Conservation (phyloP, 2,797 vertebrate genomes). For the Thripadectes ignobilis region DNA sequence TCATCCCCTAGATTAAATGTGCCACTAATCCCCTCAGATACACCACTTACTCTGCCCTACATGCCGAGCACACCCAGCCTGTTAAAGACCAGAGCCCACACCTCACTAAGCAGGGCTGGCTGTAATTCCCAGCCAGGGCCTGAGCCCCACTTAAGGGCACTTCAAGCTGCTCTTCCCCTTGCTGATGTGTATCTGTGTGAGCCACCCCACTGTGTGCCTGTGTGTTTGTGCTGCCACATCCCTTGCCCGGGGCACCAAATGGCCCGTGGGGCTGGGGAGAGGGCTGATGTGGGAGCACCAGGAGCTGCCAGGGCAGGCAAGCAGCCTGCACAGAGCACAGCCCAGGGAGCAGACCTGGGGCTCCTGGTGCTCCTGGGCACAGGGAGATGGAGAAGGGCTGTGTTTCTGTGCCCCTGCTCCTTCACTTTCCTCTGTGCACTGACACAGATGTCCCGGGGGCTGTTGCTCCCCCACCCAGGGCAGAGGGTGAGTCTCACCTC, state of each 20-base stretch:
- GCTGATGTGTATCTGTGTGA: too few relatives aligned
- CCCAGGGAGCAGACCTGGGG: too few relatives aligned
- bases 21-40: conserved; percentile 52
- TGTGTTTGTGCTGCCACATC: too few relatives aligned
- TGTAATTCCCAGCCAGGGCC: conserved; percentile 16
- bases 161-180: too few relatives aligned
- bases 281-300: too few relatives aligned
- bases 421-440: too few relatives aligned
- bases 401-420: accelerated
- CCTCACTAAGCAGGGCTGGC: conserved; percentile 32
- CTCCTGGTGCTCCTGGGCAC: background rate
- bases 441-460: accelerated
- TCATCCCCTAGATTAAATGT: conserved; percentile 45
- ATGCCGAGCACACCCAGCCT: conserved; percentile 7
- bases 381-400: background rate
- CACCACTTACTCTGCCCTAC: conserved; percentile 20
- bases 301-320: too few relatives aligned
- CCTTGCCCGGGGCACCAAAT: too few relatives aligned
- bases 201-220: too few relatives aligned
- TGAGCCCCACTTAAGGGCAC: background rate
- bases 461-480: background rate
- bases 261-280: too few relatives aligned
- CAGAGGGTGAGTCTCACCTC: background rate
- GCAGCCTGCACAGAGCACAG: too few relatives aligned
- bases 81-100: background rate